Evolutionary conservation across 2,113 vertebrate genomes (phyloP).

Genomic region (Silurus glanis): DNA sequence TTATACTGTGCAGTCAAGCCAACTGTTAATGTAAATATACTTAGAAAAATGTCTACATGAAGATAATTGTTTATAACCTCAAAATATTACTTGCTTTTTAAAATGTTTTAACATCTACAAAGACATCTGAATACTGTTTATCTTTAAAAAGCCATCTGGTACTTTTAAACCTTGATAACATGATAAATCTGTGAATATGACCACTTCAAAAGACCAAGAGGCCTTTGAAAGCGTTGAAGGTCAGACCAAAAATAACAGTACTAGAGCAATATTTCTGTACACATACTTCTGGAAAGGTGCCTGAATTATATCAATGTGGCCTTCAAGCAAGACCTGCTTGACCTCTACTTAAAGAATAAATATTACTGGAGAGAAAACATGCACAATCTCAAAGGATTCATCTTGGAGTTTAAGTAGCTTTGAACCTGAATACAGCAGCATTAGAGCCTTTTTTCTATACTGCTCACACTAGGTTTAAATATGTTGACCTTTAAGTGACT

Average conservation of each 20-base stretch:
- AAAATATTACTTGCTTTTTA: not conserved
- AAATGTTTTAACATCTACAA: not conserved
- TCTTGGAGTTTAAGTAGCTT: slow-evolving; percentile 4
- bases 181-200: slow-evolving; percentile 29
- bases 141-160: not conserved
- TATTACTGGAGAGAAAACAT: not conserved
- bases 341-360: slow-evolving; percentile 18
- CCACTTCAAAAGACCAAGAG: slow-evolving; percentile 43
- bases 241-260: slow-evolving; percentile 45
- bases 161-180: slow-evolving; percentile 15
- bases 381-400: not conserved
- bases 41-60: not conserved
- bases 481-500: not conserved
- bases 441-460: not conserved
- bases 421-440: not conserved
- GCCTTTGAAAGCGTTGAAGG: slow-evolving; percentile 48
- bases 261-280: slow-evolving; percentile 2
- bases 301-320: slow-evolving; percentile 21
- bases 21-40: not conserved
- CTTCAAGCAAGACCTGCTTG: slow-evolving; percentile 13
- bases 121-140: not conserved
- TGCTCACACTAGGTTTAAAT: not conserved
- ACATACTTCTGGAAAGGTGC: slow-evolving; percentile 4
- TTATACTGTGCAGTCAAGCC: not conserved
- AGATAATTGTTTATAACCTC: not conserved